A percentile compares a stretch with the other conserved stretches of the same genome.
Evolutionary conservation across 1,140 invertebrate species (phyloP).

Genomic region (Drosophila simulans): DNA sequence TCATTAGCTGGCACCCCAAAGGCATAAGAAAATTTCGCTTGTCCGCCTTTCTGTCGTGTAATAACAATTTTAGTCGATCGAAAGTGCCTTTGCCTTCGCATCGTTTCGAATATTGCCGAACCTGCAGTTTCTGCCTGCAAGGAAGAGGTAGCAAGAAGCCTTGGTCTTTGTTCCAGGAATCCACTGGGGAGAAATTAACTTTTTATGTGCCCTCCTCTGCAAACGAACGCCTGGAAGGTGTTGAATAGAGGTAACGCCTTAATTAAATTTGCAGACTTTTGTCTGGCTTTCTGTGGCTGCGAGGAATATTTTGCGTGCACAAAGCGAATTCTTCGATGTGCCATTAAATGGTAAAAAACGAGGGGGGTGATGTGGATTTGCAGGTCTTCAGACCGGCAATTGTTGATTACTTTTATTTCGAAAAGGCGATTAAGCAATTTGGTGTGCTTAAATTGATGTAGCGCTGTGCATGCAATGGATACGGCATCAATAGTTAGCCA

Average conservation of each 20-base stretch:
- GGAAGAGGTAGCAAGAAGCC: background rate
- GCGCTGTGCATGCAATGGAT: conserved; percentile 67
- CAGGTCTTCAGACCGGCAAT: conserved; percentile 51
- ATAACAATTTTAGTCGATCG: conserved; percentile 66
- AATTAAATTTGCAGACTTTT: conserved; percentile 77
- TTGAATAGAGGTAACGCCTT: conserved; percentile 77
- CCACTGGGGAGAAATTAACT: conserved; percentile 61
- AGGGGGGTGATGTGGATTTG: background rate
- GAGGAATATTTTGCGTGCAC: conserved; percentile 58
- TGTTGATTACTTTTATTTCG: conserved; percentile 68
- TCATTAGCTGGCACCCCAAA: conserved; percentile 52
- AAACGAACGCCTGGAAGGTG: conserved; percentile 75
- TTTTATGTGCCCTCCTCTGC: conserved; percentile 41
- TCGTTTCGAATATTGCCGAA: conserved; percentile 48
- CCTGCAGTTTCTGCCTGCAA: conserved; percentile 15
- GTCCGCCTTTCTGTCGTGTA: conserved; percentile 29
- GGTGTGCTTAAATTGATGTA: conserved; percentile 27
- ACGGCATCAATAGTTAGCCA: background rate
- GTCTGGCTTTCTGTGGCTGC: conserved; percentile 43
- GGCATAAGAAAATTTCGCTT: conserved; percentile 23
- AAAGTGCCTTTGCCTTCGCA: conserved; percentile 42
- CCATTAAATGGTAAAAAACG: conserved; percentile 44
- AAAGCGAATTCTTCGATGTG: conserved; percentile 48
- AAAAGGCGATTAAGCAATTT: conserved; percentile 72
- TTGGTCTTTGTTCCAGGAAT: conserved; percentile 56